Conservation (phyloP, 1,140 invertebrate genomes). For the Polyergus mexicanus region DNA sequence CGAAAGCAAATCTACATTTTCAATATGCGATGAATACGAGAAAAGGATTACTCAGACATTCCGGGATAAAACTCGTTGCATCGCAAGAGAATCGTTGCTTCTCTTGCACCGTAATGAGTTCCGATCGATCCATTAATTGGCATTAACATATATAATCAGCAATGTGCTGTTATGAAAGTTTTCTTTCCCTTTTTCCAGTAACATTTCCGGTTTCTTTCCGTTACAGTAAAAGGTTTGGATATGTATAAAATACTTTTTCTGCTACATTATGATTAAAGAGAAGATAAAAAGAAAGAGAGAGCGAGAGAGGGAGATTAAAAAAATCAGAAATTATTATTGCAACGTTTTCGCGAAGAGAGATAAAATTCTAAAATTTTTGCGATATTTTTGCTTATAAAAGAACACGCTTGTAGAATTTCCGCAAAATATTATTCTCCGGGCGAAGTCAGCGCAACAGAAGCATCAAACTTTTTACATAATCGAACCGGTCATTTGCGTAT, state of each 20-base stretch:
- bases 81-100: neutral
- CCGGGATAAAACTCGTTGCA: neutral
- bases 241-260: neutral
- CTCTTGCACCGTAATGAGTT: neutral
- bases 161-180: neutral
- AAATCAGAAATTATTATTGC: constrained; percentile 1
- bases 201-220: neutral
- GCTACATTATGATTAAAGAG: too few relatives aligned
- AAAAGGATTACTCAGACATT: neutral
- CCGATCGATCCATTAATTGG: neutral
- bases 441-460: neutral
- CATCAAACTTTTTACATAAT: neutral
- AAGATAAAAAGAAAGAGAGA: too few relatives aligned
- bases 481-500: neutral
- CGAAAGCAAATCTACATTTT: neutral
- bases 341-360: neutral
- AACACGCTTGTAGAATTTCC: neutral
- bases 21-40: neutral
- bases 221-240: neutral
- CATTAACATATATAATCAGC: neutral
- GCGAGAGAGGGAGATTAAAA: too few relatives aligned
- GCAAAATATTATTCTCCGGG: neutral
- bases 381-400: neutral
- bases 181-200: too few relatives aligned
- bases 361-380: neutral